Evolutionary conservation across 2,888 invertebrate genomes (phyloP), one percentile per base, ranked within the genome.

Genomic region (Pocota personata): DNA sequence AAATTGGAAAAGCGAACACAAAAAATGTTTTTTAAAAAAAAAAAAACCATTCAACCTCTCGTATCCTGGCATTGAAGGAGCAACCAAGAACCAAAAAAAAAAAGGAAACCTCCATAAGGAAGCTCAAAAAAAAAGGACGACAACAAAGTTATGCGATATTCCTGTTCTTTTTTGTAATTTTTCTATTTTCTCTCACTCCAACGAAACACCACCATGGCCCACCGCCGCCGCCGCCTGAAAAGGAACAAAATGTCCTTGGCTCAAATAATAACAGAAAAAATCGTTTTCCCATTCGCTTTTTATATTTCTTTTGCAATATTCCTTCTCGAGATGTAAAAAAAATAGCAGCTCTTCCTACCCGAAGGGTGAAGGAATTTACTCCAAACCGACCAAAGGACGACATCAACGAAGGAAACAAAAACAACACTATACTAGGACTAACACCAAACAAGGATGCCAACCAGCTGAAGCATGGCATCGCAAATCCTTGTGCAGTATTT

Each of bases 401-500:
- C 57, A 32, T 52, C 57, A 27, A 50, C 32, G 57, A 32, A 35
- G 35, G n/a, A 21, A 57, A 78, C 60, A 66, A 46, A 50, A 67
- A 60, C 55, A 62, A 69, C 24, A 35, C 43, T 46, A n/a, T n/a
- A 50, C 64, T 16, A 55, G 32, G 60, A 66, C 67, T 72, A 76
- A 80, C 77, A 82, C 72, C 86, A 75, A 86, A 82, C 82, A 67
- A 82, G 72, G 72, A 86, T 86, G 72, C 86, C 86, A 86, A 76
- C 86, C 86, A 86, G 58, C 67, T 77, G 76, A 82, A 77, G 82
- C 82, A 77, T 80, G 64, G 76, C 86, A 48, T 82, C 73, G 82
- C 82, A 87, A 82, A 87, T 82, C 82, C 82, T 77, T 87, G 87
- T 87, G 82, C 87, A 87, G 69, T 82, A 87, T 87, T 82, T 78